Conservation (phyloP, 2,113 vertebrate genomes). For the Leptobrachium leishanense region DNA sequence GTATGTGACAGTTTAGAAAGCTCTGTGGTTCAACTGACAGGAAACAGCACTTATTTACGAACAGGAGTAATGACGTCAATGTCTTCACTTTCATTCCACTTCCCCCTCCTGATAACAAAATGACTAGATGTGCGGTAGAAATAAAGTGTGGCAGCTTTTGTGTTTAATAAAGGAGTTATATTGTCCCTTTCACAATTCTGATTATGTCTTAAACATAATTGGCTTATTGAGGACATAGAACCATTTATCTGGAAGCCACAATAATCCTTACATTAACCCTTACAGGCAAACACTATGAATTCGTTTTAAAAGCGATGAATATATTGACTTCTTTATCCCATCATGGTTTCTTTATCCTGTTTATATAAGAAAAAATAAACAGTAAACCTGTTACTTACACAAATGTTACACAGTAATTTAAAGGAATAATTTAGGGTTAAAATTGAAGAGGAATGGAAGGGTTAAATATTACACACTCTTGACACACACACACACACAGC, state of each 20-base stretch:
- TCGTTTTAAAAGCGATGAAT: too few species aligned
- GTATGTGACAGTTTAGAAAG: conserved; percentile 41
- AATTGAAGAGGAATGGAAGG: too few species aligned
- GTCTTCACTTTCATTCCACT: conserved; percentile 26
- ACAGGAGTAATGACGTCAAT: conserved; percentile 41
- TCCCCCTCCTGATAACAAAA: conserved; percentile 20
- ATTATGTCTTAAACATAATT: background rate
- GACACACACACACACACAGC: too few species aligned
- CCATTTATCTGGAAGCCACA: background rate
- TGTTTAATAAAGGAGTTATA: background rate
- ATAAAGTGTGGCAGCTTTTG: conserved; percentile 3
- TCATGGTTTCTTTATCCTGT: too few species aligned
- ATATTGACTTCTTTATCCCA: too few species aligned
- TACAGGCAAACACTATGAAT: too few species aligned
- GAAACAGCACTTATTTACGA: conserved; percentile 38
- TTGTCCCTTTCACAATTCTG: background rate
- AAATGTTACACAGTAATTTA: too few species aligned
- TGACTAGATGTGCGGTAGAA: conserved; percentile 21
- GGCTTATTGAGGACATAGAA: background rate
- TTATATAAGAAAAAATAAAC: too few species aligned
- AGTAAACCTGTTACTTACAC: too few species aligned
- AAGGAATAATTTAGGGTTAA: too few species aligned
- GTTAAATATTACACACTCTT: too few species aligned
- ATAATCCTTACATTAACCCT: too few species aligned
- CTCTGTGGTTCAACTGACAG: conserved; percentile 49